Evolutionary conservation across 2,797 vertebrate genomes (phyloP).

Genomic region (Pagetopsis macropterus): DNA sequence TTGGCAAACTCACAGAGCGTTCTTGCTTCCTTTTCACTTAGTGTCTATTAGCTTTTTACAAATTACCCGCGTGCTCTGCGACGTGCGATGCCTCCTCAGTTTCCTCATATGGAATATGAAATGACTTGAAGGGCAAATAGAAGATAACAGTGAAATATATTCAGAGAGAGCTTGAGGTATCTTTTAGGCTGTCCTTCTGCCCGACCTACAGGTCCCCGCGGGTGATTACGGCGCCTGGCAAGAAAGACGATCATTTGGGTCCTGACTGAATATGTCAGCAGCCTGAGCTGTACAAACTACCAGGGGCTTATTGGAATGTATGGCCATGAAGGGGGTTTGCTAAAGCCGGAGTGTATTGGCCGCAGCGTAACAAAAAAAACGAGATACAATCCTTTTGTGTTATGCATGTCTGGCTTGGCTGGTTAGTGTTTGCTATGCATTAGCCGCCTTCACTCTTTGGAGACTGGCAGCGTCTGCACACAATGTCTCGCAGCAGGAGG

Average conservation of each 20-base stretch:
- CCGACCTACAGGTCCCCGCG: constrained; percentile 60
- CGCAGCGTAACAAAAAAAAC: constrained; percentile 20
- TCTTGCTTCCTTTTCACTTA: constrained; percentile 51
- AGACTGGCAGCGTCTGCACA: constrained; percentile 67
- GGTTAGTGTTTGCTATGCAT: constrained; percentile 76
- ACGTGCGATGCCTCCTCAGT: constrained; percentile 48
- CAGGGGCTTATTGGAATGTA: constrained; percentile 68
- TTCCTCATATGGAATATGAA: constrained; percentile 68
- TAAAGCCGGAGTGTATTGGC: constrained; percentile 55
- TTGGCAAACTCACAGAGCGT: constrained; percentile 42
- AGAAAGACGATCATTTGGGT: constrained; percentile 68
- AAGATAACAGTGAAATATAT: constrained; percentile 54
- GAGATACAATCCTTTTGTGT: constrained; percentile 59
- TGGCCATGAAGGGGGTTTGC: constrained; percentile 38
- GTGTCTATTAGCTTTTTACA: constrained; percentile 58
- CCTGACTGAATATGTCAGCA: constrained; percentile 69
- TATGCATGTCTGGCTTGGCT: constrained; percentile 64
- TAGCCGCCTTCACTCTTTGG: constrained; percentile 64
- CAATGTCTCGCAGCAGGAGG: constrained; percentile 67
- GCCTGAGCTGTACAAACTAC: constrained; percentile 64
- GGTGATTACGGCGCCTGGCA: constrained; percentile 63
- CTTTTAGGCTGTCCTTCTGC: constrained; percentile 63
- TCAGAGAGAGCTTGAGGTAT: constrained; percentile 35
- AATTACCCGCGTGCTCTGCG: constrained; percentile 56
- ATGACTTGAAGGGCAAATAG: constrained; percentile 68